Conservation (phyloP, 2,797 vertebrate genomes). For the Manis pentadactyla region DNA sequence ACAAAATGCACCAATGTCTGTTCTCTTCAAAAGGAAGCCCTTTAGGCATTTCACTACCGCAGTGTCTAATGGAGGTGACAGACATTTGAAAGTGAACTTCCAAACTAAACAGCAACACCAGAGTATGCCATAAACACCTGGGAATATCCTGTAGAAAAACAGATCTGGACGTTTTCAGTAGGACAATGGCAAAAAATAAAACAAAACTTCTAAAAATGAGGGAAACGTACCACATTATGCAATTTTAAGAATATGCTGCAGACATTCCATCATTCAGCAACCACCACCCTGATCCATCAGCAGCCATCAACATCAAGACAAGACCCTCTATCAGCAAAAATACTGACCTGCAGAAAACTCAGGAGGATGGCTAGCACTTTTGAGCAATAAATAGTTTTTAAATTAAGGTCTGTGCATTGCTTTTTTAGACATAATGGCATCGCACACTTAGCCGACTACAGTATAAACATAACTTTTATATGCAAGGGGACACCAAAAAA, state of each 20-base stretch:
- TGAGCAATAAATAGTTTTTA: neutral
- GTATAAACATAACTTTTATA: neutral
- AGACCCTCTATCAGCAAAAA: neutral
- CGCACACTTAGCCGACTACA: neutral
- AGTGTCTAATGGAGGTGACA: neutral
- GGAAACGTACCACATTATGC: too few species aligned
- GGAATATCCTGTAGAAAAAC: too few species aligned
- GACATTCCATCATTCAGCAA: neutral
- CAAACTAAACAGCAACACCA: neutral
- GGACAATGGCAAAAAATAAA: neutral
- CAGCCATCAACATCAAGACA: neutral
- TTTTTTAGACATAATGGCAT: neutral
- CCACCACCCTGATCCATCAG: neutral
- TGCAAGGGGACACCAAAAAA: neutral
- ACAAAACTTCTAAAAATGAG: too few species aligned
- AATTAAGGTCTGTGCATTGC: neutral
- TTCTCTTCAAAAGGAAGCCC: neutral
- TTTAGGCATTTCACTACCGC: neutral
- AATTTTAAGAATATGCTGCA: neutral
- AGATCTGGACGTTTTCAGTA: accelerated
- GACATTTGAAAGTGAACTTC: neutral
- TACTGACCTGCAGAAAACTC: neutral
- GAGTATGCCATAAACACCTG: too few species aligned
- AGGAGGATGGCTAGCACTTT: neutral
- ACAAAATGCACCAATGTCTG: neutral